Percentiles rank a stretch among this genome's conserved stretches.
phyloP scores from a whole-genome alignment of 1,140 invertebrate genomes.

The Anthonomus grandis region DNA sequence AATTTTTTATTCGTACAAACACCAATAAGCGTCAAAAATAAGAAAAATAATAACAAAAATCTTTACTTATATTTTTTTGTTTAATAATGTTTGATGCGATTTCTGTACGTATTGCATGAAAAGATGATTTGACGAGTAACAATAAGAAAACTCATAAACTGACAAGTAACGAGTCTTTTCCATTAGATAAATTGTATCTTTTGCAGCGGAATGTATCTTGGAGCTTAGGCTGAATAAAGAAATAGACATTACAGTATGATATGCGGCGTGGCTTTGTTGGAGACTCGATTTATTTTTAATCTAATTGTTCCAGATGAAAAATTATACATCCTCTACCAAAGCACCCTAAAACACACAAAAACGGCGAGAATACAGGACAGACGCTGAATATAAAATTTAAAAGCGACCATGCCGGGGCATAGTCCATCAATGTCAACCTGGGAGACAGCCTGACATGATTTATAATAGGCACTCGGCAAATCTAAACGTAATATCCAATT shows the following conservation, averaged over 20 bases:
- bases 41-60: too few species aligned
- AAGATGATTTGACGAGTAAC: too few species aligned
- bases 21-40: too few species aligned
- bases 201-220: constrained; percentile 22
- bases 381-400: constrained; percentile 30
- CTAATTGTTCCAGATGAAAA: constrained; percentile 30
- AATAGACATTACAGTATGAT: neutral
- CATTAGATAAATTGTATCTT: constrained; percentile 30
- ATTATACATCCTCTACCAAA: constrained; percentile 22
- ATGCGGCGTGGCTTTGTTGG: constrained; percentile 18
- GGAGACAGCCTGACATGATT: constrained; percentile 31
- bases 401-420: constrained; percentile 15
- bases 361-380: constrained; percentile 17
- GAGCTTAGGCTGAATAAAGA: constrained; percentile 18
- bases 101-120: too few species aligned
- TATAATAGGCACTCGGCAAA: constrained; percentile 25
- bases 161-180: constrained; percentile 27
- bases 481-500: constrained; percentile 32
- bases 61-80: too few species aligned
- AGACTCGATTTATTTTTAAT: constrained; percentile 29
- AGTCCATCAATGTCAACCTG: constrained; percentile 30
- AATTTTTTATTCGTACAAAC: too few species aligned
- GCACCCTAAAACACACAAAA: constrained; percentile 24
- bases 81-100: too few species aligned
- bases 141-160: too few species aligned